A percentile compares a stretch with the other conserved stretches of the same genome.
These are phyloP conservation scores for Spea bombifrons DNA, from an alignment of 2,113 vertebrate species.

Conservation along the genomic window DNA sequence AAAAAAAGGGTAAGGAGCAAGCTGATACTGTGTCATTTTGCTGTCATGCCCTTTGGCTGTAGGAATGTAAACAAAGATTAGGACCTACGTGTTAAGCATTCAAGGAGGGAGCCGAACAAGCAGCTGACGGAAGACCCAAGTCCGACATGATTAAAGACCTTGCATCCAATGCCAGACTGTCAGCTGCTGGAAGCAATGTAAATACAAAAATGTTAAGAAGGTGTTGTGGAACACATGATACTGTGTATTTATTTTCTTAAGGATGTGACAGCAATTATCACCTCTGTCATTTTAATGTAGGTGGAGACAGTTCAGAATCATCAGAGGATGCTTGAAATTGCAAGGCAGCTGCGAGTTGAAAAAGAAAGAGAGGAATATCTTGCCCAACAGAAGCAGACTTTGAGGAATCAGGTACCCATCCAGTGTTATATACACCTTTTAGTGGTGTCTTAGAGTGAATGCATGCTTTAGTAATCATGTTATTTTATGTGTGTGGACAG, in stretches of 20 bases:
- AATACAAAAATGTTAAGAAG: constrained; percentile 60
- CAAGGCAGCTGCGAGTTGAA: constrained; percentile 87
- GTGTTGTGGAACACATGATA: constrained; percentile 59
- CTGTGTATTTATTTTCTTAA: constrained; percentile 58
- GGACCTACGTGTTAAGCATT: constrained; percentile 59
- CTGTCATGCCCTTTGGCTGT: constrained; percentile 58
- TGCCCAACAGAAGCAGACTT: constrained; percentile 89
- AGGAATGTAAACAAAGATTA: constrained; percentile 78
- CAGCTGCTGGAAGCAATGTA: constrained; percentile 61
- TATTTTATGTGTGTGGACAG: too few species aligned
- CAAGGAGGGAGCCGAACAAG: constrained; percentile 62
- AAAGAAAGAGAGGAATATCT: constrained; percentile 90
- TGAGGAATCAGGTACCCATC: constrained; percentile 86
- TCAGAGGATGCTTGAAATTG: constrained; percentile 91
- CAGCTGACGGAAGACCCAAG: constrained; percentile 60
- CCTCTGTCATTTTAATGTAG: constrained; percentile 71
- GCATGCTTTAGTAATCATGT: background rate
- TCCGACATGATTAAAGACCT: constrained; percentile 63
- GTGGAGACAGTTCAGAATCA: constrained; percentile 96
- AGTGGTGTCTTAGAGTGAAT: background rate
- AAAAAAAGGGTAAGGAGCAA: constrained; percentile 85
- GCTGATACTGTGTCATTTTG: constrained; percentile 50
- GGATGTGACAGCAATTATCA: constrained; percentile 60
- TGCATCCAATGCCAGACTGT: constrained; percentile 54
- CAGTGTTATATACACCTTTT: background rate